These are phyloP conservation scores for Drosophila nigrodunni DNA, from an alignment of 1,140 invertebrate genomes.

Conservation along the genomic window DNA sequence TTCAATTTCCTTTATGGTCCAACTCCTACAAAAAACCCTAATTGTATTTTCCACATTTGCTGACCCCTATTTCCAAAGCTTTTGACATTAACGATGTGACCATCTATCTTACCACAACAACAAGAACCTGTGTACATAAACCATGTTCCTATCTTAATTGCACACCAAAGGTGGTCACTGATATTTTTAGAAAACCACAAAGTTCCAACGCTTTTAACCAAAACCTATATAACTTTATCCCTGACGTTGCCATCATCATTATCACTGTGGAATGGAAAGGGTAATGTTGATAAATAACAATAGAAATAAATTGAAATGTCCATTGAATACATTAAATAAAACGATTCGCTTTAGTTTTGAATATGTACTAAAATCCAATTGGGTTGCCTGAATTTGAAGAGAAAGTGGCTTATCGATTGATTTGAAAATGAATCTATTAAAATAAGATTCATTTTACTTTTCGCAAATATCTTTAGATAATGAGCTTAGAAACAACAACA, in stretches of 20 bases:
- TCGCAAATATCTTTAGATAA: no score
- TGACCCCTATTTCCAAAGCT: constrained; percentile 20
- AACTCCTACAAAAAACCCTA: constrained; percentile 25
- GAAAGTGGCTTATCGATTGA: no score
- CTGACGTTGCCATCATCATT: constrained; percentile 19
- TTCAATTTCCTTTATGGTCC: constrained; percentile 60
- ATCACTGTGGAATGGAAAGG: neutral
- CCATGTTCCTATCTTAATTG: constrained; percentile 21
- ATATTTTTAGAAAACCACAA: constrained; percentile 7
- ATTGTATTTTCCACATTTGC: constrained; percentile 64
- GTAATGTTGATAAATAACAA: no score
- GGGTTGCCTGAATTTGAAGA: no score
- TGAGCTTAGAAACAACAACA: no score
- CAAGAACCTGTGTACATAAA: constrained; percentile 16
- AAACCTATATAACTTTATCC: constrained; percentile 4
- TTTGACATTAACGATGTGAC: constrained; percentile 9
- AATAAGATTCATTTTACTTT: no score
- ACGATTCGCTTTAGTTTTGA: no score
- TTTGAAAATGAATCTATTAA: no score
- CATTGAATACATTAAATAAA: no score
- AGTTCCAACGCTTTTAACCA: neutral
- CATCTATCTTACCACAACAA: constrained; percentile 19
- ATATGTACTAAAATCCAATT: no score
- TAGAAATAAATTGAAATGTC: no score
- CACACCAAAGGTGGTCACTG: constrained; percentile 33